Evolutionary conservation across 64 coral and sea anemone species (phyloP).

Genomic region (Actinia tenebrosa): DNA sequence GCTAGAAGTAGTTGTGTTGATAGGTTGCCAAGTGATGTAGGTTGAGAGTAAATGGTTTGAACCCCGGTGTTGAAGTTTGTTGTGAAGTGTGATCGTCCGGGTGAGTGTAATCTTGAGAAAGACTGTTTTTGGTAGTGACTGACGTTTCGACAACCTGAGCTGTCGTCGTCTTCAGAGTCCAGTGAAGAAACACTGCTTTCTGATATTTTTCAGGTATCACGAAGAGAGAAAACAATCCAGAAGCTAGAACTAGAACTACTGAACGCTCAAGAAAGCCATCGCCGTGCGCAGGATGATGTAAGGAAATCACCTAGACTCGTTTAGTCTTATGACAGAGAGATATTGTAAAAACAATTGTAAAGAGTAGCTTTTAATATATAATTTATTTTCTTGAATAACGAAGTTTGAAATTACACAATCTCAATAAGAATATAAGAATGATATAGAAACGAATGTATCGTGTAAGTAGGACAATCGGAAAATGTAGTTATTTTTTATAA

Average conservation of each 20-base stretch:
- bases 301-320: background rate
- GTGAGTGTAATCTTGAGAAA: too few species aligned
- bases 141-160: too few species aligned
- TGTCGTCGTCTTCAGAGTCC: too few species aligned
- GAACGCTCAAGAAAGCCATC: conserved; percentile 76
- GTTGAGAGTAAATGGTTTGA: too few species aligned
- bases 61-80: too few species aligned
- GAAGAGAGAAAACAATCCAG: conserved; percentile 95
- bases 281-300: conserved; percentile 87
- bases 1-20: background rate
- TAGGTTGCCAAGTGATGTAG: background rate
- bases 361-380: background rate
- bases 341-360: background rate
- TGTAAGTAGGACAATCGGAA: too few species aligned
- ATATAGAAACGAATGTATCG: too few species aligned
- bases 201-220: conserved; percentile 63
- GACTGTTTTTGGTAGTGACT: too few species aligned
- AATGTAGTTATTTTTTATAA: too few species aligned
- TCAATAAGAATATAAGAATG: background rate
- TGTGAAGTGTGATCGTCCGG: too few species aligned
- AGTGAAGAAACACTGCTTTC: background rate
- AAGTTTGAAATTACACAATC: background rate
- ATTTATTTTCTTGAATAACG: background rate
- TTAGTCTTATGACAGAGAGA: background rate
- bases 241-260: conserved; percentile 93